Evolutionary conservation across 2,888 invertebrate genomes (phyloP), one percentile per base, ranked within the genome.

Genomic region (Nycteola revayana): DNA sequence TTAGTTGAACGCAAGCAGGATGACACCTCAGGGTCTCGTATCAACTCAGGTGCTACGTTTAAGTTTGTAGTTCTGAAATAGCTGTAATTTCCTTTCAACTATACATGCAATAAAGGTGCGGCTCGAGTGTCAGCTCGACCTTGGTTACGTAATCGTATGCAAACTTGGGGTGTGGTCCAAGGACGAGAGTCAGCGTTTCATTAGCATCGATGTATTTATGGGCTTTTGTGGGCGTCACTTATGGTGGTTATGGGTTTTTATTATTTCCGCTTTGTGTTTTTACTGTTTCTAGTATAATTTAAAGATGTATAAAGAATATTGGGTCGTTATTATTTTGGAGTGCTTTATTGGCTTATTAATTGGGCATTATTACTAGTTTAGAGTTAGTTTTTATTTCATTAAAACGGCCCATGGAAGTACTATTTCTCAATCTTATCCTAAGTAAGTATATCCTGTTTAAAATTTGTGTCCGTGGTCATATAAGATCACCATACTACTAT

Each of bases 81-180:
- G 66, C 64, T 60, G 56, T 71, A 71, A 75, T 77, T 81, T 75
- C 67, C 73, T 68, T 66, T 68, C 60, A 57, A 62, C 54, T 62
- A 58, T 57, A 61, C 75, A 75, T 82, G 79, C 81, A 67, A 75
- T 63, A 45, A 58, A 71, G 75, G 80, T 63, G 73, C 42, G 72
- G 70, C 60, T 48, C 63, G 50, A 75, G 74, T 77, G 75, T 66
- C 64, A 63, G 68, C 36, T 51, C 63, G 77, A 67, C 84, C 83
- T 85, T 82, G 73, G 41, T 79, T 82, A 80, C 71, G 69, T 81
- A 82, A 83, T 45, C 57, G 61, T 66, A 70, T 76, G 70, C 72
- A 70, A 75, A 67, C 50, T 36, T 48, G 31, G 54, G 70, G 74
- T 54, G 63, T 70, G 82, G 69, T 49, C 64, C 70, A 80, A 78